Percentiles rank a stretch among this genome's conserved stretches.
These are phyloP conservation scores for Gerris buenoi DNA, from an alignment of 1,140 invertebrate species.

Conservation along the genomic window DNA sequence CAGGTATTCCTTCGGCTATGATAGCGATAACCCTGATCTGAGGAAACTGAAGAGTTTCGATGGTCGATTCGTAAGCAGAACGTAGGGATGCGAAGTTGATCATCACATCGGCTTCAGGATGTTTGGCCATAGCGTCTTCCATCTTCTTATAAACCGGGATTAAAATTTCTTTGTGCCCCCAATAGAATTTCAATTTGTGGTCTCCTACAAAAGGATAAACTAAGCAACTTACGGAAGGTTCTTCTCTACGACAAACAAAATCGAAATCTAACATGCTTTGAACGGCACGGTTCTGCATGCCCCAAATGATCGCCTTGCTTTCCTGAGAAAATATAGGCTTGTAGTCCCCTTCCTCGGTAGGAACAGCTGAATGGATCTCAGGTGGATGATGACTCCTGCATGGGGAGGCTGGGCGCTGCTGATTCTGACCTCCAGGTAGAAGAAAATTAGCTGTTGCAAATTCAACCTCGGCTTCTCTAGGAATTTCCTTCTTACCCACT, in stretches of 20 bases:
- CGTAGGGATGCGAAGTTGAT: slow-evolving; percentile 98
- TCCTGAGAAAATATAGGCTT: slow-evolving; percentile 57
- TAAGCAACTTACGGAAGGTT: slow-evolving; percentile 83
- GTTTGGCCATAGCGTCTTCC: slow-evolving; percentile 89
- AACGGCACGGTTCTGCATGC: slow-evolving; percentile 96
- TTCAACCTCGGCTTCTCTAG: slow-evolving; percentile 44
- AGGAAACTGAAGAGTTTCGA: slow-evolving; percentile 82
- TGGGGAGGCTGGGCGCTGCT: slow-evolving; percentile 12
- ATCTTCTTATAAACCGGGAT: slow-evolving; percentile 96
- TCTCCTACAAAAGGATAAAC: slow-evolving; percentile 98
- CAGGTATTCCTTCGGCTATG: slow-evolving; percentile 97
- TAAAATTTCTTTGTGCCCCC: slow-evolving; percentile 96
- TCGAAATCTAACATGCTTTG: slow-evolving; percentile 97
- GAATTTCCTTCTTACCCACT: slow-evolving; percentile 76
- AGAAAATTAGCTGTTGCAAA: slow-evolving; percentile 85
- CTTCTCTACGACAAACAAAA: slow-evolving; percentile 82
- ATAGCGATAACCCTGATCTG: slow-evolving; percentile 95
- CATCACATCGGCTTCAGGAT: slow-evolving; percentile 87
- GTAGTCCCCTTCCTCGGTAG: not conserved
- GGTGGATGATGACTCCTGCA: not conserved
- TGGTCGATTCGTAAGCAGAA: slow-evolving; percentile 92
- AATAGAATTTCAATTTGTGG: slow-evolving; percentile 99
- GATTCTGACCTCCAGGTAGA: slow-evolving; percentile 59
- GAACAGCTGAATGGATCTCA: not conserved
- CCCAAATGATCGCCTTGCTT: slow-evolving; percentile 95